Conservation (phyloP, 53 echinoderm and acorn worm species). For the Mesocentrotus franciscanus region DNA sequence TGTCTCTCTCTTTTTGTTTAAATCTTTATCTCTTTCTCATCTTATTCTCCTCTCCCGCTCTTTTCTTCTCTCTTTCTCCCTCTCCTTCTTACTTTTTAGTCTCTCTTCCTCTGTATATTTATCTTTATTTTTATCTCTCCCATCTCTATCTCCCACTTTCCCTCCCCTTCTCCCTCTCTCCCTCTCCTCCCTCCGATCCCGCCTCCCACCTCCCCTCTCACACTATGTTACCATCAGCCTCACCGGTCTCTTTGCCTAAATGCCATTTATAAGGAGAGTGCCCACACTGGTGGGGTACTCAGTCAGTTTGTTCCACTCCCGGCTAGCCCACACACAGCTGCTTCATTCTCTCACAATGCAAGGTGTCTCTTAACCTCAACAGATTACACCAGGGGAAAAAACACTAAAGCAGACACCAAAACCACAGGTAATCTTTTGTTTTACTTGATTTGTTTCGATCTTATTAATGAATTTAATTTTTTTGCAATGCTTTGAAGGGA, state of each 20-base stretch:
- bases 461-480: background rate
- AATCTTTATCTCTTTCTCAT: background rate
- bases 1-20: background rate
- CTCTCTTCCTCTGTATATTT: background rate
- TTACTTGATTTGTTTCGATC: background rate
- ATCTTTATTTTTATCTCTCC: background rate
- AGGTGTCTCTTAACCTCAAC: background rate
- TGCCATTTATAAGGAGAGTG: slow-evolving; percentile 6
- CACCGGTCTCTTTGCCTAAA: background rate
- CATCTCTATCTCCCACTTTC: background rate
- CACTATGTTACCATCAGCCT: background rate
- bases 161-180: background rate
- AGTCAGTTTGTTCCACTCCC: background rate
- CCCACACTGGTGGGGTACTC: background rate
- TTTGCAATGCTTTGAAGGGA: too few relatives aligned
- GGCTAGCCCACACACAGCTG: slow-evolving; percentile 25
- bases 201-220: slow-evolving; percentile 7
- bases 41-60: background rate
- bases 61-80: slow-evolving; percentile 11
- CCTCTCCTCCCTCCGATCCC: too few relatives aligned
- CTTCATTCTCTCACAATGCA: background rate
- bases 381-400: background rate
- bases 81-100: background rate
- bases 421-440: background rate
- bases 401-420: background rate